phyloP scores from a whole-genome alignment of 2,113 vertebrate species.

The Henicopernis longicauda region DNA sequence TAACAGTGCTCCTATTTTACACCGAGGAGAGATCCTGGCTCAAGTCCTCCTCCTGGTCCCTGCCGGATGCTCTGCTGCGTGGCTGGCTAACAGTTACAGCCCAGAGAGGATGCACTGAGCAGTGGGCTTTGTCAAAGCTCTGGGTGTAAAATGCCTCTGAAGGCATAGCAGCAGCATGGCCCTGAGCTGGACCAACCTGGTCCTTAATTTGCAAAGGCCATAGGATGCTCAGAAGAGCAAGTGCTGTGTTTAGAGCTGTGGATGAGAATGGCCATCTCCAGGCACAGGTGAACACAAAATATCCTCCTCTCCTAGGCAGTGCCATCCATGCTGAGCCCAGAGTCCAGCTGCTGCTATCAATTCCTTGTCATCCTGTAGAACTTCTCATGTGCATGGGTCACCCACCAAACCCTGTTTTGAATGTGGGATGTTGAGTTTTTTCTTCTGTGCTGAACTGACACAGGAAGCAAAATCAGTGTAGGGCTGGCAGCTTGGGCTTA shows the following conservation, averaged over 20 bases:
- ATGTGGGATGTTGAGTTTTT: not conserved
- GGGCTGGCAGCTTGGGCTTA: not conserved
- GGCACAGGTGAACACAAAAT: not conserved
- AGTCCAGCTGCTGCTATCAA: not conserved
- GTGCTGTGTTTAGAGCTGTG: not conserved
- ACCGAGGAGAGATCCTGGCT: not conserved
- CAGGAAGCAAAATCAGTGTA: not conserved
- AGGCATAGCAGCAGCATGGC: not conserved
- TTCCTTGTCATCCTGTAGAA: not conserved
- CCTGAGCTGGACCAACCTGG: not conserved
- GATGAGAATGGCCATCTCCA: not conserved
- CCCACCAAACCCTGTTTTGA: not conserved
- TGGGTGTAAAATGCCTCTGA: not conserved
- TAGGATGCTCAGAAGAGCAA: not conserved
- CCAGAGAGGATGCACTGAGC: not conserved
- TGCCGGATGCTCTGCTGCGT: not conserved
- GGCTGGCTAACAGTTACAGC: not conserved
- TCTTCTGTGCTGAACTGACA: not conserved
- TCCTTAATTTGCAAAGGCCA: not conserved
- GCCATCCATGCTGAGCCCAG: not conserved
- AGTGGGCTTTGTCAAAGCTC: not conserved
- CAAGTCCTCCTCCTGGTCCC: not conserved
- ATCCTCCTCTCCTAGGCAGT: not conserved
- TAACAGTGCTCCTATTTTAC: not conserved
- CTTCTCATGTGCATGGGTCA: rapidly evolving